These are phyloP conservation scores for Psammodynastes pulverulentus DNA, from an alignment of 2,113 vertebrate genomes.

Conservation along the genomic window DNA sequence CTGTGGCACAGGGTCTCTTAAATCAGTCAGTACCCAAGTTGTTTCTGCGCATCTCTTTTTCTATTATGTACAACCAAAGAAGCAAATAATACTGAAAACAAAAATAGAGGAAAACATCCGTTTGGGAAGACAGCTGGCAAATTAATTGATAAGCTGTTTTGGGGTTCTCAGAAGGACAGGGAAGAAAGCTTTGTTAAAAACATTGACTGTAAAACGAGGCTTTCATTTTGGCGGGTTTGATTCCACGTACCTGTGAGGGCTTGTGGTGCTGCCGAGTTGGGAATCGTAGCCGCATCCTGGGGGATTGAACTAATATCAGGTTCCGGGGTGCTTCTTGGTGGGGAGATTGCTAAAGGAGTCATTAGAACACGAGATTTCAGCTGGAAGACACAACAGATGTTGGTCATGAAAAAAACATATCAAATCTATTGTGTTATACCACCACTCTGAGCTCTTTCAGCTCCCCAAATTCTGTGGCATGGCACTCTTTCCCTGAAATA, in stretches of 20 bases:
- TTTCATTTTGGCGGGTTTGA: neutral
- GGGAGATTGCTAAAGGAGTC: slow-evolving; percentile 85
- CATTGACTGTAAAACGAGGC: neutral
- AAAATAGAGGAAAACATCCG: neutral
- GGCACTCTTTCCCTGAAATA: slow-evolving; percentile 28
- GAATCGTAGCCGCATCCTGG: slow-evolving; percentile 88
- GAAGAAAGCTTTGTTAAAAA: neutral
- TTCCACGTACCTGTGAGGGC: slow-evolving; percentile 82
- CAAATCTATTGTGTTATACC: slow-evolving; percentile 19
- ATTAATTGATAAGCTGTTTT: neutral
- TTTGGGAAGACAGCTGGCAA: neutral
- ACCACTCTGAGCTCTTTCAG: slow-evolving; percentile 8
- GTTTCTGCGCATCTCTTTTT: neutral
- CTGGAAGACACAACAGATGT: slow-evolving; percentile 69
- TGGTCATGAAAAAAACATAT: slow-evolving; percentile 36
- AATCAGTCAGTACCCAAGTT: neutral
- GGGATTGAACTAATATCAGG: slow-evolving; percentile 90
- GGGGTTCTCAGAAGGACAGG: neutral
- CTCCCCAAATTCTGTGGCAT: slow-evolving; percentile 38
- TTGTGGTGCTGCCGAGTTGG: slow-evolving; percentile 81
- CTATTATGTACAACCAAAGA: neutral
- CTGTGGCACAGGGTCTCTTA: neutral
- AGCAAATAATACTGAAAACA: neutral
- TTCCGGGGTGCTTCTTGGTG: slow-evolving; percentile 86
- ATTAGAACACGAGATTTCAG: slow-evolving; percentile 88